Base-by-base conservation (phyloP, 2,113 vertebrate species). In the Anseranas semipalmata region DNA sequence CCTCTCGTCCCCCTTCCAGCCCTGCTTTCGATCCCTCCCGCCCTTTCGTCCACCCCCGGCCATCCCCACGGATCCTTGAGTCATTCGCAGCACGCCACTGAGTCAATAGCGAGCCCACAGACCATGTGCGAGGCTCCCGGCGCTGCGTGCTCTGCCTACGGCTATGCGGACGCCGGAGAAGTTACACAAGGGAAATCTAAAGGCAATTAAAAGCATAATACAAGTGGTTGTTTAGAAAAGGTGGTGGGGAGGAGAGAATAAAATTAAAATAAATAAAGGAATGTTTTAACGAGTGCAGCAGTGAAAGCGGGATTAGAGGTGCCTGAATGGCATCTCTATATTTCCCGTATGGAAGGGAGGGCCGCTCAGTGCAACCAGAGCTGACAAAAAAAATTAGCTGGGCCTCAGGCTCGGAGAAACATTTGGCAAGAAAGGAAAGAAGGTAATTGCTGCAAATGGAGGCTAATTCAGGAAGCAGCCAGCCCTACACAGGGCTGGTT, bases 241-340 rank as follows among this genome's bases (percentile, higher is more conserved):
- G 95, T 96, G 92, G 83, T 43, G 83, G 86, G 88, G 90, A 93
- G 85, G 92, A 95, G 93, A 95, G 95, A 97, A 92, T 96, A 92
- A 97, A 97, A 96, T 97, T 95, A 95, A 97, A 97, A 94, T 94
- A 97, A 97, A 96, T 95, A 97, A 90, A 95, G 93, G 96, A 94
- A 90, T 93, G 91, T 97, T 96, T 97, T 97, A 97, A 97, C 77
- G 95, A 97, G 86, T 24, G 46, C 89, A 92, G 92, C 95, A 95
- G 89, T 90, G 92, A 95, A 96, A 96, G 95, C 6, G 0, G 96
- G 95, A 96, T 94, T 93, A 97, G 86, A 95, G 85, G 87, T 71
- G 83, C 87, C 91, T 96, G 96, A 97, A 97, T 94, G 83, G 93
- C 95, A 97, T 95, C 96, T 96, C 97, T 95, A 95, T 93, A 77